Base-by-base conservation (phyloP, 2,888 invertebrate genomes). In the Schrankia costaestrigalis region DNA sequence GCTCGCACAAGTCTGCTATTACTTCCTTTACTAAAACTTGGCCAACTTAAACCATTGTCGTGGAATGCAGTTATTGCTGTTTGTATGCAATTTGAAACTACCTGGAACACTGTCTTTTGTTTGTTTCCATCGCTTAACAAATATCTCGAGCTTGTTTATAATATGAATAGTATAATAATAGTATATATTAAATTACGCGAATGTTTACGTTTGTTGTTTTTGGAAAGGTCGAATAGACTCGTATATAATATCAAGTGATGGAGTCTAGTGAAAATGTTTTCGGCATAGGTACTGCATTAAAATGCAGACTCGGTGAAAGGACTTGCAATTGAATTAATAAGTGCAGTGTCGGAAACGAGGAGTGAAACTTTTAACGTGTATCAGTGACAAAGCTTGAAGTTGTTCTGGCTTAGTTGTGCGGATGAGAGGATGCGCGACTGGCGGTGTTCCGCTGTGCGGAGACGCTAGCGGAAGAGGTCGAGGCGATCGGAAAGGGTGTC, bases 401-500 rank as follows among this genome's bases (percentile, higher is more conserved):
- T 62, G 56, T 52, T 51, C 46, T 54, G 51, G 56, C 42, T 48
- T 42, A 42, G 50, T 62, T 70, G 55, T 46, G 51, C 76, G 80
- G 60, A 79, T 82, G 82, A 72, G 72, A 83, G 74, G 76, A 86
- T 84, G 85, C 74, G 75, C 71, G 78, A 63, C 62, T 67, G 70
- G 71, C 65, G 71, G 67, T 63, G 63, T 53, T 70, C 70, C 63
- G 76, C 74, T 64, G 65, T 70, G 71, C 76, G 80, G 73, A 74
- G 75, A 72, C 76, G 78, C 78, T 81, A 81, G 72, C 68, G 71
- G 62, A 50, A 55, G 61, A 61, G 63, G 71, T 62, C 46, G 59
- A 56, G 52, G 59, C 60, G 63, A 76, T 68, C 73, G 75, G 78
- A 71, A 83, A 86, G 85, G 80, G 86, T 87, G 86, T 86, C 86